Conservation (phyloP, 1,140 invertebrate species). For the Lordiphosa mommai region DNA sequence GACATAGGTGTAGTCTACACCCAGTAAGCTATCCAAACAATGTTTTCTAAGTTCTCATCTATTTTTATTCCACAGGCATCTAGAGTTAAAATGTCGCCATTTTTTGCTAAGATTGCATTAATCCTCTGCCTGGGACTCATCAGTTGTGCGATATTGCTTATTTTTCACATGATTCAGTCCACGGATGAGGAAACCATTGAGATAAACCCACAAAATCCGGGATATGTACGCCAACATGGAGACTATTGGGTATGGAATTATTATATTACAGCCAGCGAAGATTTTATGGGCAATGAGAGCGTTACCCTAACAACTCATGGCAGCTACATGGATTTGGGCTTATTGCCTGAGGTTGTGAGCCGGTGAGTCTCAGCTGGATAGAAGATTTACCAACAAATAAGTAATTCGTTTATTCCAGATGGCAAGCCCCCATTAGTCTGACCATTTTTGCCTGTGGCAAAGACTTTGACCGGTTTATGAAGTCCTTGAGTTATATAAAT, state of each 20-base stretch:
- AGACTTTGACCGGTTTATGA: slow-evolving; percentile 83
- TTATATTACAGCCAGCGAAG: slow-evolving; percentile 5
- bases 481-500: slow-evolving; percentile 84
- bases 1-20: too few relatives aligned
- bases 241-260: slow-evolving; percentile 38
- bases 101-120: slow-evolving; percentile 6
- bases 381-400: not conserved
- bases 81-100: slow-evolving; percentile 18
- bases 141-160: not conserved
- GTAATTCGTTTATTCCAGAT: slow-evolving; percentile 71
- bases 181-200: not conserved
- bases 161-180: not conserved
- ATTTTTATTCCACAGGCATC: not conserved
- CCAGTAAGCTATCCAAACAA: too few relatives aligned
- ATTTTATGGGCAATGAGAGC: slow-evolving; percentile 17
- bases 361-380: slow-evolving; percentile 9
- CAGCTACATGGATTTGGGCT: slow-evolving; percentile 16
- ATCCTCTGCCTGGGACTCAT: not conserved
- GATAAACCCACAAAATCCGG: not conserved
- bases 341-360: slow-evolving; percentile 5
- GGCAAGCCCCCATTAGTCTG: slow-evolving; percentile 85
- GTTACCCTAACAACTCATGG: slow-evolving; percentile 31
- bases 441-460: slow-evolving; percentile 87
- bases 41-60: not conserved
- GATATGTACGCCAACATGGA: slow-evolving; percentile 20